These are phyloP conservation scores for Pseudorhombus dupliciocellatus DNA, from an alignment of 2,113 vertebrate genomes.

Conservation along the genomic window DNA sequence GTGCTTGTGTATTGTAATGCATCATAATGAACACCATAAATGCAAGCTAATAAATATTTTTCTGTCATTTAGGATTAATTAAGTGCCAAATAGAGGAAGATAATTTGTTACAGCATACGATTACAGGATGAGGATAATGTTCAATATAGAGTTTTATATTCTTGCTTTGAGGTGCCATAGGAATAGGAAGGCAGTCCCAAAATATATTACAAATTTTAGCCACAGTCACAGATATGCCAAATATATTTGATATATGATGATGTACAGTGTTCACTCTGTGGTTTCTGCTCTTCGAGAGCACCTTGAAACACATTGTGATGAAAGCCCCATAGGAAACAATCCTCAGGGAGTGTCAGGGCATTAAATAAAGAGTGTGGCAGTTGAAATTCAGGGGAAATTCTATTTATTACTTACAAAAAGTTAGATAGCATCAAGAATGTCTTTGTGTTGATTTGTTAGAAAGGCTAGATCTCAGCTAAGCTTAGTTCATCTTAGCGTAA, in stretches of 20 bases:
- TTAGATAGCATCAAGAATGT: neutral
- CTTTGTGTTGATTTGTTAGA: neutral
- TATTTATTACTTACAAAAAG: neutral
- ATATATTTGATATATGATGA: neutral
- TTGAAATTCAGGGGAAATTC: neutral
- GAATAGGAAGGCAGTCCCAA: neutral
- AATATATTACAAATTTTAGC: neutral
- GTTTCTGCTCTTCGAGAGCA: neutral
- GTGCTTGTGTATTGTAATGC: neutral
- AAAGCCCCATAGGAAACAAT: neutral
- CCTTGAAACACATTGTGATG: neutral
- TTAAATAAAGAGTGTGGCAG: neutral
- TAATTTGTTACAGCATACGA: neutral
- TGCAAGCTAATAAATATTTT: neutral
- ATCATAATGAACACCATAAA: neutral
- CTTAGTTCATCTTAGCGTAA: neutral
- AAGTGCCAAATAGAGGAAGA: neutral
- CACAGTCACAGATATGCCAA: neutral
- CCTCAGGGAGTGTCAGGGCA: neutral
- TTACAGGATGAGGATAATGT: neutral
- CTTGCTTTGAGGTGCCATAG: neutral
- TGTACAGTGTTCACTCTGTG: neutral
- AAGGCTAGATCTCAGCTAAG: neutral
- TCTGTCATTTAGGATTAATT: neutral
- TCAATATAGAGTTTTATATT: neutral